A percentile compares a stretch with the other conserved stretches of the same genome.
phyloP scores from a whole-genome alignment of 2,888 invertebrate genomes.

The Beris chalybata region DNA sequence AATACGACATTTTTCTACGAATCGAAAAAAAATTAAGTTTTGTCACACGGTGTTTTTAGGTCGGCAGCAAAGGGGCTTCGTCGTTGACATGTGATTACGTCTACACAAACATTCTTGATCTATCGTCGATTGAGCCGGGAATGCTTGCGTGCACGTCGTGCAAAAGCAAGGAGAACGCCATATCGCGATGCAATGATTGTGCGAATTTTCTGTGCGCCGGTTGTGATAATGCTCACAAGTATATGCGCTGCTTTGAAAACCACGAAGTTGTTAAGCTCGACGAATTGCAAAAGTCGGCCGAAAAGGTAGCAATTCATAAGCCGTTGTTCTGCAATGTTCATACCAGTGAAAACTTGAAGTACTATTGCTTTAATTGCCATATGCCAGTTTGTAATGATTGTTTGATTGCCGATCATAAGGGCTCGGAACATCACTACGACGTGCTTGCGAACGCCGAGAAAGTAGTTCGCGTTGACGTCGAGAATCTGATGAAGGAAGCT shows the following conservation, averaged over 20 bases:
- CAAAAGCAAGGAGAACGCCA: conserved; percentile 92
- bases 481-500: conserved; percentile 73
- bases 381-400: conserved; percentile 88
- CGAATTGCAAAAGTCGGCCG: conserved; percentile 73
- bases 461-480: conserved; percentile 75
- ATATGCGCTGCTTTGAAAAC: conserved; percentile 95
- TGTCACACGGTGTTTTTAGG: conserved; percentile 53
- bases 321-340: conserved; percentile 84
- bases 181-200: conserved; percentile 93
- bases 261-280: conserved; percentile 90
- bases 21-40: not conserved
- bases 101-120: conserved; percentile 80
- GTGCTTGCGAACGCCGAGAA: conserved; percentile 78
- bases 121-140: conserved; percentile 72
- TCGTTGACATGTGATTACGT: conserved; percentile 86
- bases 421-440: conserved; percentile 81
- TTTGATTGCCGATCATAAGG: conserved; percentile 78
- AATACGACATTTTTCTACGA: too few relatives aligned
- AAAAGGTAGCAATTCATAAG: conserved; percentile 83
- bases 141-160: conserved; percentile 87
- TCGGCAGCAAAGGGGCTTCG: conserved; percentile 74
- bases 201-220: conserved; percentile 91
- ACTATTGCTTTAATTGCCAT: conserved; percentile 85
- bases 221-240: conserved; percentile 94
- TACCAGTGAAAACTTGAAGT: conserved; percentile 80